A percentile compares a stretch with the other conserved stretches of the same genome.
These are phyloP conservation scores for Poecilia velifera DNA, from an alignment of 2,797 vertebrate species.

Conservation along the genomic window DNA sequence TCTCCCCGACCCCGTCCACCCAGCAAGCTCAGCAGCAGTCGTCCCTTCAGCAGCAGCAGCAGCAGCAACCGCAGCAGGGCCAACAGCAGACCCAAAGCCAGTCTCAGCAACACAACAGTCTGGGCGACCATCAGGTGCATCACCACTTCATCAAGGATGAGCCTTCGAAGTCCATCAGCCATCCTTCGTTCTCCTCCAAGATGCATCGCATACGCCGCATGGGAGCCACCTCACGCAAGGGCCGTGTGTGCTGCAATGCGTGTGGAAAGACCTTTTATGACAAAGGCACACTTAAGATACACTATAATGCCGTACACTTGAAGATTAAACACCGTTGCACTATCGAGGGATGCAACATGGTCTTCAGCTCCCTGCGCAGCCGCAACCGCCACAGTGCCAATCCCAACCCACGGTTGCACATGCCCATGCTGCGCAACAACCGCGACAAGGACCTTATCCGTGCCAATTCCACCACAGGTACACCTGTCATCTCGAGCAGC, in stretches of 20 bases:
- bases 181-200: constrained; percentile 96
- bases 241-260: constrained; percentile 97
- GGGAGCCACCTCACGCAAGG: constrained; percentile 95
- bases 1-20: constrained; percentile 87
- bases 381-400: constrained; percentile 98
- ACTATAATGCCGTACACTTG: constrained; percentile 97
- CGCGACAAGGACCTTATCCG: constrained; percentile 98
- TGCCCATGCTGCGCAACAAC: constrained; percentile 94
- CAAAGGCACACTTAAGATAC: constrained; percentile 97
- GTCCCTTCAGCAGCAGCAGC: constrained; percentile 78
- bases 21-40: constrained; percentile 78
- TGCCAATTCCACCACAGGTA: constrained; percentile 88
- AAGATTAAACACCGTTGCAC: constrained; percentile 98
- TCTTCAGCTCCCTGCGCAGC: constrained; percentile 95
- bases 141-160: constrained; percentile 85
- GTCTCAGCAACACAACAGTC: constrained; percentile 66
- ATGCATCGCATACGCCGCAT: constrained; percentile 98
- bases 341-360: constrained; percentile 95
- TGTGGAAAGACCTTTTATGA: constrained; percentile 95
- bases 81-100: constrained; percentile 76
- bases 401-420: constrained; percentile 96
- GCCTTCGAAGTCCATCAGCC: constrained; percentile 84
- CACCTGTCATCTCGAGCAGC: constrained; percentile 96
- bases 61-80: constrained; percentile 77
- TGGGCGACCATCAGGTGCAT: constrained; percentile 81